A percentile compares a stretch with the other conserved stretches of the same genome.
Conservation (phyloP, 2,888 invertebrate genomes). For the Mechanitis messenoides region DNA sequence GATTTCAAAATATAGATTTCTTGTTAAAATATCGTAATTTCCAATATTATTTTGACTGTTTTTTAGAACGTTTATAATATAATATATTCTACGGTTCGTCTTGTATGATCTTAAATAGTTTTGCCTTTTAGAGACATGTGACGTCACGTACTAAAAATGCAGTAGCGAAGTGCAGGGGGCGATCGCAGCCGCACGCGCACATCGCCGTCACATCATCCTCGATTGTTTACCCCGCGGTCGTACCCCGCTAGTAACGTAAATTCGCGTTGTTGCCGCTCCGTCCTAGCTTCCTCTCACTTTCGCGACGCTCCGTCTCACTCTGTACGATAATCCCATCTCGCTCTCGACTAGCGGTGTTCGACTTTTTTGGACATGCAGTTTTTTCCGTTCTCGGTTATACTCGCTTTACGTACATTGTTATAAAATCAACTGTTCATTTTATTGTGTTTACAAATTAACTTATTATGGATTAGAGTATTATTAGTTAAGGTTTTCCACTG, state of each 20-base stretch:
- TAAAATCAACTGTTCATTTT: slow-evolving; percentile 43
- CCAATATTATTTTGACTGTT: too few species aligned
- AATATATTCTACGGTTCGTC: too few species aligned
- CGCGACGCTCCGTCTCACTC: slow-evolving; percentile 54
- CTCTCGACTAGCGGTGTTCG: slow-evolving; percentile 71
- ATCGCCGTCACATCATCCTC: slow-evolving; percentile 62
- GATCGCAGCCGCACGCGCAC: slow-evolving; percentile 60
- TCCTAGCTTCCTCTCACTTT: slow-evolving; percentile 73
- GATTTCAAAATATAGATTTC: too few species aligned
- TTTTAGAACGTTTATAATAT: too few species aligned
- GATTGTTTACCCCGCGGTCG: slow-evolving; percentile 66
- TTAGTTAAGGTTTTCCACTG: neutral
- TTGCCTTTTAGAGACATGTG: slow-evolving; percentile 33
- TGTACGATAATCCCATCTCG: slow-evolving; percentile 44
- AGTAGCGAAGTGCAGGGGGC: slow-evolving; percentile 65
- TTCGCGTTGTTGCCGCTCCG: slow-evolving; percentile 66
- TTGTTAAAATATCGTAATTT: too few species aligned
- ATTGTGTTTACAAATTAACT: slow-evolving; percentile 18
- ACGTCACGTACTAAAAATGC: slow-evolving; percentile 66
- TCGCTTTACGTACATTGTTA: slow-evolving; percentile 60
- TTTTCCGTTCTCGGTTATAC: slow-evolving; percentile 65
- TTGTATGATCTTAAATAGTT: neutral
- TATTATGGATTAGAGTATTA: neutral
- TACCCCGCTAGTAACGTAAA: slow-evolving; percentile 57
- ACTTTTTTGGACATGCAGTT: slow-evolving; percentile 72